Percentiles rank a stretch among this genome's conserved stretches.
Evolutionary conservation across 1,140 invertebrate species (phyloP).

Genomic region (Leptopilina clavipes): DNA sequence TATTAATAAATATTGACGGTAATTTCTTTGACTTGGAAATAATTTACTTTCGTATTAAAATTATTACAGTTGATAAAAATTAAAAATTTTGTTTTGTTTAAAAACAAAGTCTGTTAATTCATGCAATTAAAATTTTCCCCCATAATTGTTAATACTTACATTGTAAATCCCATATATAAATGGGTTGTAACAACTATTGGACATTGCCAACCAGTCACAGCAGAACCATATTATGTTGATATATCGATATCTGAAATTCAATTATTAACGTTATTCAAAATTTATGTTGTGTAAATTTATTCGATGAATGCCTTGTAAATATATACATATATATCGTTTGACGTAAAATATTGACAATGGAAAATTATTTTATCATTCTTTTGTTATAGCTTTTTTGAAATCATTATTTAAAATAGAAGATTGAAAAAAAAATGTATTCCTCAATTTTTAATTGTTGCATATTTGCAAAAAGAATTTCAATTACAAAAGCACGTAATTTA

Average conservation of each 20-base stretch:
- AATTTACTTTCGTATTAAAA: too few species aligned
- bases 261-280: slow-evolving; percentile 20
- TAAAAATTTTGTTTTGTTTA: too few species aligned
- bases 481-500: neutral
- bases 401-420: neutral
- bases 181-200: slow-evolving; percentile 90
- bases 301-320: neutral
- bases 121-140: too few species aligned
- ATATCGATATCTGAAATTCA: slow-evolving; percentile 79
- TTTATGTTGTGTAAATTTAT: neutral
- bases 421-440: neutral
- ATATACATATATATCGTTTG: too few species aligned
- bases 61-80: too few species aligned
- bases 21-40: neutral
- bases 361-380: neutral
- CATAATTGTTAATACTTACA: slow-evolving; percentile 78
- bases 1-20: too few species aligned
- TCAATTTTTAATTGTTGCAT: neutral
- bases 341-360: neutral
- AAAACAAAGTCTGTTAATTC: too few species aligned
- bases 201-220: slow-evolving; percentile 91
- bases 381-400: neutral
- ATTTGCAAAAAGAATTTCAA: neutral
- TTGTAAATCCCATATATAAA: slow-evolving; percentile 92
- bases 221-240: slow-evolving; percentile 88